A percentile compares a stretch with the other conserved stretches of the same genome.
phyloP scores from a whole-genome alignment of 2,797 vertebrate genomes.

The Xiphorhynchus erythropygius region DNA sequence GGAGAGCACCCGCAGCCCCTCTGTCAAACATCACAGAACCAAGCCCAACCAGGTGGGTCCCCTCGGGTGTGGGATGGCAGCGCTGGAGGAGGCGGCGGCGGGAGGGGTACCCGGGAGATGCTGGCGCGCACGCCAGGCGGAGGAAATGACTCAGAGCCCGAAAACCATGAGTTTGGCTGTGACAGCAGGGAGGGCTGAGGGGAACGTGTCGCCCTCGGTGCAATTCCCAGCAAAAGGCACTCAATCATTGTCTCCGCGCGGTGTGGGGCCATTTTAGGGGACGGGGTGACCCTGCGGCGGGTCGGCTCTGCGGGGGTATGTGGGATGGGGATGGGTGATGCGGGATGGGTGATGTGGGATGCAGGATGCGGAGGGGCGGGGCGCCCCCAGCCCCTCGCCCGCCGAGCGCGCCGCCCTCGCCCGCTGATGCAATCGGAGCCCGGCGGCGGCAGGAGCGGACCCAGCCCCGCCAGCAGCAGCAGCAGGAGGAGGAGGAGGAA shows the following conservation, averaged over 20 bases:
- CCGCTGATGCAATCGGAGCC: constrained; percentile 57
- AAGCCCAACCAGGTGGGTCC: background rate
- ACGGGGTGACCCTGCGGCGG: background rate
- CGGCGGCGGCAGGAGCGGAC: background rate
- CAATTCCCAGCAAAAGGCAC: background rate
- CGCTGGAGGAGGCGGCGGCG: fast-evolving
- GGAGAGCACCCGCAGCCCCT: background rate
- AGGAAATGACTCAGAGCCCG: constrained; percentile 45
- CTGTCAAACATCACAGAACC: too few relatives aligned
- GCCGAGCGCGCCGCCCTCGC: constrained; percentile 16
- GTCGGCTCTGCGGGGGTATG: too few relatives aligned
- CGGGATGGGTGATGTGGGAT: too few relatives aligned
- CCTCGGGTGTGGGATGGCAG: fast-evolving
- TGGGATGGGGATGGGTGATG: too few relatives aligned
- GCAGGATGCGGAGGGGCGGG: background rate
- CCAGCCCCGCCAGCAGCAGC: background rate
- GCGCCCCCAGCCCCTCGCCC: background rate
- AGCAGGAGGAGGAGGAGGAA: background rate
- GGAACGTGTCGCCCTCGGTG: fast-evolving
- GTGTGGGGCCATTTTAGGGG: background rate
- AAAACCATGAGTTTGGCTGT: background rate
- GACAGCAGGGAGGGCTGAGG: too few relatives aligned
- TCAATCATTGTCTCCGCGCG: background rate
- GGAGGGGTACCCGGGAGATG: background rate
- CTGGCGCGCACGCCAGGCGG: background rate